Evolutionary conservation across 2,888 invertebrate species (phyloP), one percentile per base, ranked within the genome.

Genomic region (Pyrrhosoma nymphula): DNA sequence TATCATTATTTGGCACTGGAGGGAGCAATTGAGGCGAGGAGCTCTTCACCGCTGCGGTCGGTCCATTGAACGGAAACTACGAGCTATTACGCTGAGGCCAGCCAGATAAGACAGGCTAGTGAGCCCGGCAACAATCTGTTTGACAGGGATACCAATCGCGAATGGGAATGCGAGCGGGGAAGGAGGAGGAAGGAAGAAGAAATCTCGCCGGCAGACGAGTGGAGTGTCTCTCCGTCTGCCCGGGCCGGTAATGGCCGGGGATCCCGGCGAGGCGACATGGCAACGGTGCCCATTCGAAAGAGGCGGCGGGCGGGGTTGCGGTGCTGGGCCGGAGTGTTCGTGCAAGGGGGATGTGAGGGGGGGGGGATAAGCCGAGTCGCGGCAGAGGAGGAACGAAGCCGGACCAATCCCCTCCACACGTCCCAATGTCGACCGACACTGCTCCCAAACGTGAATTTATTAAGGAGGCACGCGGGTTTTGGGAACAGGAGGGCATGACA

Each of bases 401-500:
- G 26, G 69, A 35, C 93, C 69, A 93, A 91, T 91, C 91, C 47
- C 26, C 69, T 69, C 47, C 56, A 12, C 56, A 14, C 26, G 3
- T 35, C n/a, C 39, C 69, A 1, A 8, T n/a, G n/a, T n/a, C 55
- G 55, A 56, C 47, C 55, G n/a, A 56, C 26, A 12, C 55, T n/a
- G n/a, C n/a, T 93, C 30, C 93, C 35, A 93, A 75, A 93, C 93
- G 69, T 93, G 93, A 93, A 93, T 93, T 93, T 93, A 75, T 93
- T 93, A 93, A 75, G 69, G n/a, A 47, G 63, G 47, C 75, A 39
- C 93, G 69, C 63, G 69, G 93, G 93, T 30, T 93, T 69, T 10
- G 4, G n/a, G 93, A 93, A n/a, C 93, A 93, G 93, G 93, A 23
- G 75, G 47, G 93, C 75, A 93, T 93, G 16, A 47, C n/a, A 93